Percentiles rank a stretch among this genome's conserved stretches.
phyloP scores from a whole-genome alignment of 2,113 vertebrate genomes.

The Gallinago media region DNA sequence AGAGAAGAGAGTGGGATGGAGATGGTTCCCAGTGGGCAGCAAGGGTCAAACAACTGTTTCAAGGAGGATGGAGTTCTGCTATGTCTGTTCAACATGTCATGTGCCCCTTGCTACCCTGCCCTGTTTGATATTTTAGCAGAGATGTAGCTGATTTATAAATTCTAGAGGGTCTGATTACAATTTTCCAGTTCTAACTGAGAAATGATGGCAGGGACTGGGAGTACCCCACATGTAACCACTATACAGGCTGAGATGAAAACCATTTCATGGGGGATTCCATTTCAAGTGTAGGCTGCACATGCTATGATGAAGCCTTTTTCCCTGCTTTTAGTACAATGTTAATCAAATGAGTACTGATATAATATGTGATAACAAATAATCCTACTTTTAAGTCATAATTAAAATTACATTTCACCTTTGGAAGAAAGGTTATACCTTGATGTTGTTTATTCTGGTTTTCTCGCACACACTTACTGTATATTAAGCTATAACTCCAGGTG shows the following conservation, averaged over 20 bases:
- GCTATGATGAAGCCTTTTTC: not conserved
- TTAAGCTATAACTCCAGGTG: not conserved
- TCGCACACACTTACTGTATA: not conserved
- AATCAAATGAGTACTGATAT: not conserved
- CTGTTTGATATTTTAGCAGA: not conserved
- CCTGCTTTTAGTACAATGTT: not conserved
- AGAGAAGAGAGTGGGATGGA: accelerated
- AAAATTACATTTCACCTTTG: slow-evolving; percentile 20
- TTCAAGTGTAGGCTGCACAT: not conserved
- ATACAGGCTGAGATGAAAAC: not conserved
- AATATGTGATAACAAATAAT: not conserved
- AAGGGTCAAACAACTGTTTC: not conserved
- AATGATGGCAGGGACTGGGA: not conserved
- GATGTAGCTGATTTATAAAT: not conserved
- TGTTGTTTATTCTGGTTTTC: slow-evolving; percentile 6
- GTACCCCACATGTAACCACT: not conserved
- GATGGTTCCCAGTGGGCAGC: not conserved
- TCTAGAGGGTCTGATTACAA: not conserved
- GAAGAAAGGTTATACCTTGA: not conserved
- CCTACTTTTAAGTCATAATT: not conserved
- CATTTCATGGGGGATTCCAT: not conserved
- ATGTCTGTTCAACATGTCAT: not conserved
- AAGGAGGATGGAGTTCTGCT: not conserved
- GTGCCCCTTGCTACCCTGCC: not conserved
- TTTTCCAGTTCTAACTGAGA: not conserved